A percentile compares a stretch with the other conserved stretches of the same genome.
These are phyloP conservation scores for Meteorus cinctellus DNA, from an alignment of 2,888 invertebrate genomes.

Conservation along the genomic window DNA sequence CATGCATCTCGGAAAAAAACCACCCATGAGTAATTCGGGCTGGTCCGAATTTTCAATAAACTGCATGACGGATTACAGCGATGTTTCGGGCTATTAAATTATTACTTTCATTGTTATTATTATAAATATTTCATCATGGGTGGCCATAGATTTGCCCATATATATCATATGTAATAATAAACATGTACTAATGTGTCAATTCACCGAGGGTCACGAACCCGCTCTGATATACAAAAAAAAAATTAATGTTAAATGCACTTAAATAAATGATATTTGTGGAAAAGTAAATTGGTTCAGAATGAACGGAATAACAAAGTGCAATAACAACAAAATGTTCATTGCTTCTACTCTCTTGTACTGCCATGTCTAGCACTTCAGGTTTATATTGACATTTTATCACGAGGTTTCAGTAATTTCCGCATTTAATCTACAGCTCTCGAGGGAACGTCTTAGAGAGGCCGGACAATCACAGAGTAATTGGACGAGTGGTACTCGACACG, in stretches of 20 bases:
- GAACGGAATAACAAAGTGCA: not conserved
- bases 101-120: not conserved
- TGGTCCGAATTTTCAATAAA: not conserved
- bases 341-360: not conserved
- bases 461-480: slow-evolving; percentile 69
- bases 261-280: not conserved
- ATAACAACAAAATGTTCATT: not conserved
- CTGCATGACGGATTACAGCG: not conserved
- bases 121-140: not conserved
- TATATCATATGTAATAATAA: not conserved
- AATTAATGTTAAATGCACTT: not conserved
- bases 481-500: slow-evolving; percentile 64
- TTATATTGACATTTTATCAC: slow-evolving; percentile 2
- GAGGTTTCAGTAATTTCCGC: not conserved
- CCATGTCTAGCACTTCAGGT: not conserved
- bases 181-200: not conserved
- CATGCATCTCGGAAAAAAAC: not conserved
- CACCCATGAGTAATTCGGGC: not conserved
- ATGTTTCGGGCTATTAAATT: not conserved
- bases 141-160: not conserved
- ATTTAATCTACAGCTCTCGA: slow-evolving; percentile 50
- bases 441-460: slow-evolving; percentile 57
- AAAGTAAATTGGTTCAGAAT: not conserved
- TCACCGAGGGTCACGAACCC: too few species aligned
- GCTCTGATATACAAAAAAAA: not conserved